Conservation (phyloP, 2,888 invertebrate species). For the Cerceris rybyensis region DNA sequence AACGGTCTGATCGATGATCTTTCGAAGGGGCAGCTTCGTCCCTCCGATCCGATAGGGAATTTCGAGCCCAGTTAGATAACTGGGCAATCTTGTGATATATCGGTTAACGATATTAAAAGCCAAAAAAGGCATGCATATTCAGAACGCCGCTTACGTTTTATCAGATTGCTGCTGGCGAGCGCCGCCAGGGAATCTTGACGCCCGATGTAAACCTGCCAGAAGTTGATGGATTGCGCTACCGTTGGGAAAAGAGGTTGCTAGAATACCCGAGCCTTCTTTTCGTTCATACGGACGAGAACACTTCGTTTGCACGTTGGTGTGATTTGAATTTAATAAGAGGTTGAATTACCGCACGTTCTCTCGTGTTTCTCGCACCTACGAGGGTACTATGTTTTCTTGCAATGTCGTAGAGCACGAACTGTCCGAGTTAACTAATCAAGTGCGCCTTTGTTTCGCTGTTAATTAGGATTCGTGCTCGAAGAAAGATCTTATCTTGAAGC, state of each 20-base stretch:
- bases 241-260: slow-evolving; percentile 68
- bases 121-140: slow-evolving; percentile 78
- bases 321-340: slow-evolving; percentile 78
- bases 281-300: slow-evolving; percentile 43
- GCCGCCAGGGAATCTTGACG: slow-evolving; percentile 74
- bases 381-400: too few relatives aligned
- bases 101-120: slow-evolving; percentile 75
- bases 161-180: slow-evolving; percentile 74
- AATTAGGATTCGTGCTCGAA: too few relatives aligned
- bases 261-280: slow-evolving; percentile 34
- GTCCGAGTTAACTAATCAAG: too few relatives aligned
- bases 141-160: slow-evolving; percentile 74
- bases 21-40: slow-evolving; percentile 50
- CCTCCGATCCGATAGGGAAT: slow-evolving; percentile 58
- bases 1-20: slow-evolving; percentile 68
- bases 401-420: too few relatives aligned
- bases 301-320: slow-evolving; percentile 52
- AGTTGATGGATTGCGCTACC: slow-evolving; percentile 76
- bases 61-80: slow-evolving; percentile 68
- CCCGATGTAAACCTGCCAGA: slow-evolving; percentile 78
- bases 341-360: slow-evolving; percentile 72
- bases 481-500: too few relatives aligned
- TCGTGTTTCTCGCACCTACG: slow-evolving; percentile 20
- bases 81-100: slow-evolving; percentile 73
- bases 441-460: too few relatives aligned